Evolutionary conservation across 1,140 invertebrate species (phyloP), one percentile per base, ranked within the genome.

Genomic region (Bombus superbus): DNA sequence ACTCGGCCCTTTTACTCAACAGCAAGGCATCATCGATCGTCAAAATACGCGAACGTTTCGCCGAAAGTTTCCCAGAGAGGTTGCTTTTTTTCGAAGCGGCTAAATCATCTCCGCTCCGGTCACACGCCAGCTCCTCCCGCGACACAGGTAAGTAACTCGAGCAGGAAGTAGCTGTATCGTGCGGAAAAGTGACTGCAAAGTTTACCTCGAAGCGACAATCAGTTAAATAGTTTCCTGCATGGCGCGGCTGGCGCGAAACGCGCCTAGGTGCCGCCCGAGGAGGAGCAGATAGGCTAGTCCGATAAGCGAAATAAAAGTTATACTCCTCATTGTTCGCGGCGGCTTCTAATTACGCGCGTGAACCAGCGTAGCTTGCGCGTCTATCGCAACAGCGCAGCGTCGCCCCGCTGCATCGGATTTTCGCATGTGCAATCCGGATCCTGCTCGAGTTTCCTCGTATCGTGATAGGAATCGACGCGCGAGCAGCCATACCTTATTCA

Each of bases 231-330:
- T 91, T 91, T 91, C 90, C 90, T 91, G 90, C 80, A 69, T 66
- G 79, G 73, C 71, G 80, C 82, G 86, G 62, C 75, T 77, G 62
- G 80, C 80, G 86, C 81, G 88, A 86, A 80, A 79, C 64, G 82
- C 71, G 68, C 42, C 71, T 82, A 84, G 83, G 57, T 68, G 76
- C 75, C 71, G 47, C 73, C 82, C 83, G 72, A 69, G 85, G 79
- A 87, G 92, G 83, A 69, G 80, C 47, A 93, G 94, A 95, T 94
- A 90, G 83, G 69, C 86, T 76, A 75, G 85, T 68, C 77, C 89
- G 94, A 95, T 95, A 94, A 94, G 91, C 91, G 91, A 93, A 94
- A 94, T 95, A 94, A 95, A 94, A 94, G 91, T 94, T 94, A 93
- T 90, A 92, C 91, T 93, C 93, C 92, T 92, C 92, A 94, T 94